A percentile compares a stretch with the other conserved stretches of the same genome.
These are phyloP conservation scores for Megalonaias nervosa DNA, from an alignment of 1,140 invertebrate species.

Conservation along the genomic window DNA sequence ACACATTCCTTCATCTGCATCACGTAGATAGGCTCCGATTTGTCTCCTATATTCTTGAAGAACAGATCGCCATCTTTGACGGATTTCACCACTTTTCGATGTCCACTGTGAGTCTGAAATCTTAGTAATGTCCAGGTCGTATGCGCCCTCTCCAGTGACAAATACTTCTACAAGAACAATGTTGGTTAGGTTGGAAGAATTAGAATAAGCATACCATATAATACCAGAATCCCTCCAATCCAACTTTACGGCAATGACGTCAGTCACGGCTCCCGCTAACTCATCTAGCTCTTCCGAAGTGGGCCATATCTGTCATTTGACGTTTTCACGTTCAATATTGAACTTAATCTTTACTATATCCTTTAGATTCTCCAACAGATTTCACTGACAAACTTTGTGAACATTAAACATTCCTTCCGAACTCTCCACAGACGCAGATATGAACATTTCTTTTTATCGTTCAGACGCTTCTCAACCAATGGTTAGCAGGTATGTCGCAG, in stretches of 20 bases:
- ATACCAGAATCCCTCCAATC: not conserved
- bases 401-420: not conserved
- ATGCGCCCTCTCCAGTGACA: not conserved
- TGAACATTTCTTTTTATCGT: conserved; percentile 7
- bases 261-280: no score
- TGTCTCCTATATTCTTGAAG: no score
- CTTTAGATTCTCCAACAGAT: not conserved
- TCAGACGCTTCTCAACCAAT: conserved; percentile 2
- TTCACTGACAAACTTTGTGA: not conserved
- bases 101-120: not conserved
- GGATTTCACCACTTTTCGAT: not conserved
- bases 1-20: no score
- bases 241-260: not conserved
- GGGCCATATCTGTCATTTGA: not conserved
- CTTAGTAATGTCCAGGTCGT: not conserved
- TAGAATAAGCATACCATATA: not conserved
- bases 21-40: no score
- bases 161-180: not conserved
- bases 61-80: conserved; percentile 6
- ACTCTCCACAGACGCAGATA: not conserved
- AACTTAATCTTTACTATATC: not conserved
- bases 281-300: not conserved
- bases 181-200: not conserved
- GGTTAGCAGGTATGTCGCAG: conserved; percentile 1
- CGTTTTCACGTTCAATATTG: not conserved